Evolutionary conservation across 2,113 vertebrate genomes (phyloP), one percentile per base, ranked within the genome.

Genomic region (Struthio camelus): DNA sequence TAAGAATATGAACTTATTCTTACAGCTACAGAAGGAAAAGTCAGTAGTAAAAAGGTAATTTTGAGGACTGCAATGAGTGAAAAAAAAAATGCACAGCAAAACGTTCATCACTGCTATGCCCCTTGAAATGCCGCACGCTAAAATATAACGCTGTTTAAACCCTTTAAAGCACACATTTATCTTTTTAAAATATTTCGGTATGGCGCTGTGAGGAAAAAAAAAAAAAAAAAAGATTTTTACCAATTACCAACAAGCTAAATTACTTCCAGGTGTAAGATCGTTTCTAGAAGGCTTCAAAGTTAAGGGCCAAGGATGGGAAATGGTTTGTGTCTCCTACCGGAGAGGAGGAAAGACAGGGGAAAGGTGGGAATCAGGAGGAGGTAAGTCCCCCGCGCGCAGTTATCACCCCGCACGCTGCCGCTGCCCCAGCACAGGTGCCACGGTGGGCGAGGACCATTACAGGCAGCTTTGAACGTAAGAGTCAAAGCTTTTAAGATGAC

Each of bases 341-440:
- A 56, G 54, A 44, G 10, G n/a, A n/a, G n/a, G n/a, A n/a, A n/a
- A n/a, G n/a, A n/a, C n/a, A 48, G 6, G 18, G 36, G 34, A 30
- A 65, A 59, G 42, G 14, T 15, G n/a, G 27, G 42, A 3, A 40
- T 3, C 10, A 16, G 3, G 4, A 24, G 28, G 58, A 61, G 61
- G 53, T 58, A 61, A 66, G 66, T 72, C 15, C 38, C 65, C 32
- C 0, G 11, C 12, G 14, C 14, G 11, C 30, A 17, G 46, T 38
- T 10, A 48, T 6, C 40, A 13, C 6, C 0, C 1, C 2, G 10
- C 22, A 12, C 42, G 17, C 20, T 36, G n/a, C 56, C 30, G 12
- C 32, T 10, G 64, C 38, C 28, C 50, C 65, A 28, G 76, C 10
- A 3, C 22, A 12, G 32, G 44, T 59, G 17, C 46, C 58, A 34